Evolutionary conservation across 2,888 invertebrate genomes (phyloP), one percentile per base, ranked within the genome.

Genomic region (Himalopsyche tibetana): DNA sequence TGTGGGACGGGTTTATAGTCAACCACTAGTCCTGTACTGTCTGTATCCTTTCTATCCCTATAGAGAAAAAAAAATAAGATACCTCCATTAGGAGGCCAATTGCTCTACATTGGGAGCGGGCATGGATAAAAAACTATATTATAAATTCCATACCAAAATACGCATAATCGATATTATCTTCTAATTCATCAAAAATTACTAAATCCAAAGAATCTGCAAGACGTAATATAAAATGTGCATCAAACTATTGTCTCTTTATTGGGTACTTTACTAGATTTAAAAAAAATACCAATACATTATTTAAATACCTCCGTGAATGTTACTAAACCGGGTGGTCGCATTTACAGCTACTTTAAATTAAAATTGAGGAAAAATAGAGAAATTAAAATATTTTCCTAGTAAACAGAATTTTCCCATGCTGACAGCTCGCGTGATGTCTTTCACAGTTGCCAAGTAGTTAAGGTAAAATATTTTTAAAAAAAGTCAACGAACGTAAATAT

Each of bases 401-500:
- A 63, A 63, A 63, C 63, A 63, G 8, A 19, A 51, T 63, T 63
- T 63, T 28, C 63, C 19, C 4, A 19, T 28, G 63, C 11, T 63
- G 63, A 19, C 63, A 63, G 28, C 63, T 19, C 63, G 4, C 63
- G 63, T 63, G 19, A 63, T 28, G 19, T 19, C 28, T 4, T 63
- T 28, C 8, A 19, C 63, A n/a, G 63, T 19, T 63, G 63, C 63
- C 63, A 63, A 63, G 19, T 63, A 6, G 63, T 8, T 11, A 19
- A 8, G 2, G 63, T 28, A 63, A 63, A 63, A 19, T 6, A n/a
- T 19, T 19, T 63, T 19, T n/a, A 28, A n/a, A 63, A 55, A 63
- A 63, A 12, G 63, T 63, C 63, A 63, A 63, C 63, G 63, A 63
- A 19, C 63, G 63, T 63, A 19, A n/a, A 63, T 63, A 63, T 63